Conservation (phyloP, 2,113 vertebrate species). For the Paradoxurus hermaphroditus region DNA sequence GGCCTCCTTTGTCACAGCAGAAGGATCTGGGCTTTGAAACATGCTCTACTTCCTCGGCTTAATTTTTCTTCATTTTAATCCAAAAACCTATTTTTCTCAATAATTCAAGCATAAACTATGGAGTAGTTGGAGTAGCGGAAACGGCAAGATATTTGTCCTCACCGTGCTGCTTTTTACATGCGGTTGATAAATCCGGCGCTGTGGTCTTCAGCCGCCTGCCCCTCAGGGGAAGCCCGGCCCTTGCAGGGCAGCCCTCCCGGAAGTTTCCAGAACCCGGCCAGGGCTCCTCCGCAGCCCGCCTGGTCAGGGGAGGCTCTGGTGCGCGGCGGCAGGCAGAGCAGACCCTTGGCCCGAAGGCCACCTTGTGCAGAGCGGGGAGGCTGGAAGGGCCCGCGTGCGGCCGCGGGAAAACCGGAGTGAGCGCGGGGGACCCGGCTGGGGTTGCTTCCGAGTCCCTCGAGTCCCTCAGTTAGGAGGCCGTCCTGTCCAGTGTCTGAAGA, state of each 20-base stretch:
- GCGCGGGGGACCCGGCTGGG: not conserved
- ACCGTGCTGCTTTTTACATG: slow-evolving; percentile 83
- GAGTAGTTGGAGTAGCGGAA: slow-evolving; percentile 85
- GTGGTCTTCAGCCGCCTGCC: slow-evolving; percentile 76
- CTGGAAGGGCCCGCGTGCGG: not conserved
- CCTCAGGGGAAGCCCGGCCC: slow-evolving; percentile 80
- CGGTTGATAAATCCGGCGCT: slow-evolving; percentile 86
- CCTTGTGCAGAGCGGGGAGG: not conserved
- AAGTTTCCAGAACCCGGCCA: slow-evolving; percentile 77
- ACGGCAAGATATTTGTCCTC: slow-evolving; percentile 86
- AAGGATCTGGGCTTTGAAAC: slow-evolving; percentile 92
- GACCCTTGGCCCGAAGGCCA: not conserved
- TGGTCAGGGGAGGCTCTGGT: slow-evolving; percentile 84
- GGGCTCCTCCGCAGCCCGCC: slow-evolving; percentile 78
- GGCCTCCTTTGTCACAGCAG: slow-evolving; percentile 92
- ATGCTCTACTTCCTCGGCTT: slow-evolving; percentile 92
- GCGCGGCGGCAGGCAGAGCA: slow-evolving; percentile 71
- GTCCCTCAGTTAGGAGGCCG: not conserved
- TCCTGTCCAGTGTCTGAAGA: fast-evolving
- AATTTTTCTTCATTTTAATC: slow-evolving; percentile 99
- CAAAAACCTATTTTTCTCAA: slow-evolving; percentile 91
- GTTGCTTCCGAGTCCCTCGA: not conserved
- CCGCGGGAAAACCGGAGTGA: not conserved
- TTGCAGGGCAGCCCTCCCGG: slow-evolving; percentile 74
- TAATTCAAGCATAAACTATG: slow-evolving; percentile 92